Conservation (phyloP, 2,888 invertebrate species). For the Melieria picta region DNA sequence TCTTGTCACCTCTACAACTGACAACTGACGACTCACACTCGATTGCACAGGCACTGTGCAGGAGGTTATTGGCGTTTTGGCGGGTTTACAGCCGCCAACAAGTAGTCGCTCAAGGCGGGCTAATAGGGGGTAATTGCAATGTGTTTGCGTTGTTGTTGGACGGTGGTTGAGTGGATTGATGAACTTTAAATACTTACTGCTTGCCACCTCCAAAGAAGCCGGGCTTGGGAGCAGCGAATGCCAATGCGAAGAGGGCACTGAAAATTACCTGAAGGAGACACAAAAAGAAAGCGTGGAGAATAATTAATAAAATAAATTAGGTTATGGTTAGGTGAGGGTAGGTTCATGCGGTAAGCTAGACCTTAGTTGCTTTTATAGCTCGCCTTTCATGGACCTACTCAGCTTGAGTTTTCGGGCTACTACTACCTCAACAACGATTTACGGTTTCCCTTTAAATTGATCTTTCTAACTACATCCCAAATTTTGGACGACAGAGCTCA, state of each 20-base stretch:
- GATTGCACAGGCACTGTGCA: background rate
- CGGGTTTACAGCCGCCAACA: conserved; percentile 7
- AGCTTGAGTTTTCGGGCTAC: too few species aligned
- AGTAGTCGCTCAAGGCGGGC: background rate
- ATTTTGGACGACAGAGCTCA: too few species aligned
- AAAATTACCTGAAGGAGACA: conserved; percentile 53
- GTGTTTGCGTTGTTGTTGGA: background rate
- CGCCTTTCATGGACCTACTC: too few species aligned
- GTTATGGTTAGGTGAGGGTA: too few species aligned
- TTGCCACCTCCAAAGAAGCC: conserved; percentile 58
- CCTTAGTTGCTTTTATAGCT: too few species aligned
- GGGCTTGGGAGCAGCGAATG: conserved; percentile 58
- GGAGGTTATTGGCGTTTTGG: conserved; percentile 9
- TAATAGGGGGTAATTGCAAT: conserved; percentile 19
- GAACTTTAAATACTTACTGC: conserved; percentile 57
- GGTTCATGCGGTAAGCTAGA: too few species aligned
- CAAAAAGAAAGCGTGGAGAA: conserved; percentile 27
- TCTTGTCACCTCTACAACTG: background rate
- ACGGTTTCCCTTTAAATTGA: too few species aligned
- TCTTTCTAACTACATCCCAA: too few species aligned
- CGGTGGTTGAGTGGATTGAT: background rate
- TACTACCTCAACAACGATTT: too few species aligned
- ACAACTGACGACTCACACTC: background rate
- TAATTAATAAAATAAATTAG: background rate
- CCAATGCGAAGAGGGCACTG: conserved; percentile 55